phyloP scores from a whole-genome alignment of 30 jellyfish, hydroid and myxozoan genomes.

The Clytia hemisphaerica region DNA sequence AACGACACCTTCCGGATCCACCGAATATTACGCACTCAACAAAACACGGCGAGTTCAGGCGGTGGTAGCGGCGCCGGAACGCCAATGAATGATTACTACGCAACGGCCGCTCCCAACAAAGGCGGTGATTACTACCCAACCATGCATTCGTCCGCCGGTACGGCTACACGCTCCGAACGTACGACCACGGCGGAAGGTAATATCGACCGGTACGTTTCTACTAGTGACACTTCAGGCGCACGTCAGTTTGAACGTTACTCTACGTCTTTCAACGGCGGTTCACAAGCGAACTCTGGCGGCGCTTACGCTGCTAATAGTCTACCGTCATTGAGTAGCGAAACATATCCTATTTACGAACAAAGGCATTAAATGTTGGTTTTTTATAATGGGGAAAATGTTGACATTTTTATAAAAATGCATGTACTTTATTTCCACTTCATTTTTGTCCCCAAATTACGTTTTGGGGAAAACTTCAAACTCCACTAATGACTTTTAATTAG shows the following conservation, averaged over 20 bases:
- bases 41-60: not conserved
- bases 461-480: slow-evolving; percentile 4
- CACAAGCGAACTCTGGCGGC: slow-evolving; percentile 8
- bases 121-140: not conserved
- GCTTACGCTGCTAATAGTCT: not conserved
- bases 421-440: too few species aligned
- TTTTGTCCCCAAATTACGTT: too few species aligned
- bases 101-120: not conserved
- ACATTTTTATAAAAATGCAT: too few species aligned
- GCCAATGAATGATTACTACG: slow-evolving; percentile 12
- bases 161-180: not conserved
- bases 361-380: too few species aligned
- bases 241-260: slow-evolving; percentile 1
- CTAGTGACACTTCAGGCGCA: too few species aligned
- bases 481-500: too few species aligned
- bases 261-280: slow-evolving; percentile 18
- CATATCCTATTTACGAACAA: slow-evolving; percentile 14
- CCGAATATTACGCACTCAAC: slow-evolving; percentile 9
- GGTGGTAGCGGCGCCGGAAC: too few species aligned
- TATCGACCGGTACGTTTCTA: slow-evolving; percentile 2
- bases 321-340: slow-evolving; percentile 9
- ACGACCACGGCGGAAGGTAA: not conserved
- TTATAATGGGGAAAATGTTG: too few species aligned
- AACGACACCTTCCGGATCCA: not conserved
- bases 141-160: slow-evolving; percentile 10